Conservation (phyloP, 1,140 invertebrate genomes). For the Vanessa tameamea region DNA sequence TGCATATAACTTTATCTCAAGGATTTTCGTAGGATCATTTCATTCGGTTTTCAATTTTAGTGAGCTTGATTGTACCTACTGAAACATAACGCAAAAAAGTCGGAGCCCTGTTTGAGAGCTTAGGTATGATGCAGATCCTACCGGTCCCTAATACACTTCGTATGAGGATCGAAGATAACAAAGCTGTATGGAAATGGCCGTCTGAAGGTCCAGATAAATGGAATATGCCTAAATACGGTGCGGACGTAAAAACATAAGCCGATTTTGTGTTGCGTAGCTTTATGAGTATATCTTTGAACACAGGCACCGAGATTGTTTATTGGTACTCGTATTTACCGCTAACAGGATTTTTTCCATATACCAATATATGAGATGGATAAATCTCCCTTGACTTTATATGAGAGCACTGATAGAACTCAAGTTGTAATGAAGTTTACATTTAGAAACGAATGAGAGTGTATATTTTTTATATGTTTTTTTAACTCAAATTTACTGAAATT, state of each 20-base stretch:
- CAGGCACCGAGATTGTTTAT: conserved; percentile 2
- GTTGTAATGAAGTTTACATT: neutral
- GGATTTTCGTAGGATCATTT: too few relatives aligned
- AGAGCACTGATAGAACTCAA: neutral
- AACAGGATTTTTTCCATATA: neutral
- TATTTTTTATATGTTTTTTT: too few relatives aligned
- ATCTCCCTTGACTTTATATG: neutral
- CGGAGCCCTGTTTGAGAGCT: conserved; percentile 10
- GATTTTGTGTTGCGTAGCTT: conserved; percentile 28
- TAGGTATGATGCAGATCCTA: conserved; percentile 17
- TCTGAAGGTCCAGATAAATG: conserved; percentile 39
- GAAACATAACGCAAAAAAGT: neutral
- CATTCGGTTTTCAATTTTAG: too few relatives aligned
- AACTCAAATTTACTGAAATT: too few relatives aligned
- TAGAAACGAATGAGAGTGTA: too few relatives aligned
- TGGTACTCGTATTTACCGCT: conserved; percentile 1
- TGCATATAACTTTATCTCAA: too few relatives aligned
- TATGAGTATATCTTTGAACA: conserved; percentile 23
- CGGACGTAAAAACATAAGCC: conserved; percentile 36
- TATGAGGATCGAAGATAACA: conserved; percentile 38
- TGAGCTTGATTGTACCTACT: too few relatives aligned
- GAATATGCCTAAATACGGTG: conserved; percentile 32
- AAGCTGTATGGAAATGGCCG: conserved; percentile 35
- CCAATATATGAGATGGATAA: neutral
- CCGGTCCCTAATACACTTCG: conserved; percentile 23